Conservation (phyloP, 2,888 invertebrate genomes). For the Brassicogethes aeneus region DNA sequence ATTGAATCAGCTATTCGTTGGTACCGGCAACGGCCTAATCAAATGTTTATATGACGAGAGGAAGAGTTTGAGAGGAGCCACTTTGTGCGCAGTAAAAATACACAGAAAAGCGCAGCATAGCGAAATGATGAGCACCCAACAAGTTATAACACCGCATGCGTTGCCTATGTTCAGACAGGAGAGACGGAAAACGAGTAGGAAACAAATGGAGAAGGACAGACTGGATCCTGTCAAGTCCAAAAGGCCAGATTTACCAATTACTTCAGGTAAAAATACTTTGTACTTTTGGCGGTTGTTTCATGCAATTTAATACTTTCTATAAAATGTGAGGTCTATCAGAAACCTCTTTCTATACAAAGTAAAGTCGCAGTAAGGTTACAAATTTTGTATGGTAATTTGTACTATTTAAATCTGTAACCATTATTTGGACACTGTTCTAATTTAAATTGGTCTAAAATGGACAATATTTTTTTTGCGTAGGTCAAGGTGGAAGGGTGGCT, state of each 20-base stretch:
- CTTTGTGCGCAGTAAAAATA: slow-evolving; percentile 76
- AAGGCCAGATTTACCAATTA: slow-evolving; percentile 78
- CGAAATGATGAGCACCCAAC: slow-evolving; percentile 82
- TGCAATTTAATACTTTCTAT: slow-evolving; percentile 1
- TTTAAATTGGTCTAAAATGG: too few species aligned
- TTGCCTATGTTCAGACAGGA: slow-evolving; percentile 92
- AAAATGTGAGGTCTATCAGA: too few species aligned
- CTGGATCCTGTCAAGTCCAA: slow-evolving; percentile 77
- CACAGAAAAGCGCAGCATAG: slow-evolving; percentile 66
- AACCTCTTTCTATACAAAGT: too few species aligned
- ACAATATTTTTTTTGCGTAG: too few species aligned
- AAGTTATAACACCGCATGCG: slow-evolving; percentile 94
- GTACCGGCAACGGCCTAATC: slow-evolving; percentile 83
- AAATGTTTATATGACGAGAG: slow-evolving; percentile 88
- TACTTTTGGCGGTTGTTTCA: not conserved
- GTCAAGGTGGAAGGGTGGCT: slow-evolving; percentile 78
- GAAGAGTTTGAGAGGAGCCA: slow-evolving; percentile 81
- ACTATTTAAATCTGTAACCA: not conserved
- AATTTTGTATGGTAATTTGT: too few species aligned
- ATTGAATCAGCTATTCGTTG: slow-evolving; percentile 92
- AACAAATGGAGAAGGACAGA: slow-evolving; percentile 85
- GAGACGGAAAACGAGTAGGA: slow-evolving; percentile 77
- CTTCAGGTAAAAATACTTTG: slow-evolving; percentile 68
- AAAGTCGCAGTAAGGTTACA: too few species aligned
- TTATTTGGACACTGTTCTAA: not conserved